phyloP scores from a whole-genome alignment of 1,140 invertebrate species.

The Zaprionus ghesquierei region DNA sequence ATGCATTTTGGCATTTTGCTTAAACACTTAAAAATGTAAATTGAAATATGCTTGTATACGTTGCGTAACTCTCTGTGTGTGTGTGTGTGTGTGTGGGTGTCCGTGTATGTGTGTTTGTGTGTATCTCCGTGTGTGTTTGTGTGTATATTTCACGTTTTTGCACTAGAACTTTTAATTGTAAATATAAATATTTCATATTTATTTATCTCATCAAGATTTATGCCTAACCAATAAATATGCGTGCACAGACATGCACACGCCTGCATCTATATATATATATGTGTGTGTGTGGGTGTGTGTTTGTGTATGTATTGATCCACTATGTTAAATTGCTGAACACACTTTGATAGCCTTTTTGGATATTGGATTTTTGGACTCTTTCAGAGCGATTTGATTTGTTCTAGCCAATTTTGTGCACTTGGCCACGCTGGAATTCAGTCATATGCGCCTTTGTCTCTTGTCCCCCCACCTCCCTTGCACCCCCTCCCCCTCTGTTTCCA shows the following conservation, averaged over 20 bases:
- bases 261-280: neutral
- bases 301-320: constrained; percentile 11
- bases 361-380: constrained; percentile 4
- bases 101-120: neutral
- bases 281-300: neutral
- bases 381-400: constrained; percentile 43
- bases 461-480: neutral
- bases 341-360: constrained; percentile 32
- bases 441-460: constrained; percentile 1
- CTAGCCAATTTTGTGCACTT: constrained; percentile 31
- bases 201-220: constrained; percentile 59
- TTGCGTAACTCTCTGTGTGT: neutral
- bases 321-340: constrained; percentile 38
- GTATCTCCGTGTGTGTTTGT: neutral
- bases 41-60: constrained; percentile 48
- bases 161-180: constrained; percentile 52
- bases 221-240: constrained; percentile 60
- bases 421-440: constrained; percentile 33
- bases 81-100: neutral
- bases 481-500: neutral
- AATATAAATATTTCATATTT: constrained; percentile 38
- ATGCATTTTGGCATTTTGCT: constrained; percentile 71
- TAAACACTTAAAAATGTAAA: constrained; percentile 75
- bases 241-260: neutral
- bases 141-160: constrained; percentile 33